Conservation (phyloP, 2,797 vertebrate species). For the Sebastolobus alascanus region DNA sequence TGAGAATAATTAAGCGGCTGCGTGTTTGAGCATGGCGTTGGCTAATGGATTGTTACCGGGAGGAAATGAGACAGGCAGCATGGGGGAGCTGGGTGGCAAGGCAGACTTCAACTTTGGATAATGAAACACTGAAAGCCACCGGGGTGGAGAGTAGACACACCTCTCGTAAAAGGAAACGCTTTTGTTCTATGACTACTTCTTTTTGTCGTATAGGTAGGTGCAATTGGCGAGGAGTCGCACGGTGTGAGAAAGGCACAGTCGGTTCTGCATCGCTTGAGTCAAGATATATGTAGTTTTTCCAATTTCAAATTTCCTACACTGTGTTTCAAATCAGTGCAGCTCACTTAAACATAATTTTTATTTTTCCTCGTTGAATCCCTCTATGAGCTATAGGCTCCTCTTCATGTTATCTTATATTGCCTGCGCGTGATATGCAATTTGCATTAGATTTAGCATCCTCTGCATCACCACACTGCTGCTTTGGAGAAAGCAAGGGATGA, state of each 20-base stretch:
- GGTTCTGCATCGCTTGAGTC: conserved; percentile 26
- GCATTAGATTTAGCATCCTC: conserved; percentile 43
- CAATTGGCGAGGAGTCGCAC: conserved; percentile 50
- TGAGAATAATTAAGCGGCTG: conserved; percentile 85
- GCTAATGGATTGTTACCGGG: conserved; percentile 84
- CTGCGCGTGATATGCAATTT: conserved; percentile 47
- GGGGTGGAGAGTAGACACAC: conserved; percentile 68
- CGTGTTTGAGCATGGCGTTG: conserved; percentile 79
- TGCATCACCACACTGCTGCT: conserved; percentile 53
- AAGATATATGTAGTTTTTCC: conserved; percentile 16
- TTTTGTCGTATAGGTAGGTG: conserved; percentile 65
- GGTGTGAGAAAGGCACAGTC: conserved; percentile 23
- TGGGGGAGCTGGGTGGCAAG: conserved; percentile 71
- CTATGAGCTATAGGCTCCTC: conserved; percentile 8
- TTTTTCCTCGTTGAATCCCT: conserved; percentile 15
- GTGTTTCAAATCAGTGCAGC: conserved; percentile 40
- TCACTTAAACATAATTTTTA: conserved; percentile 16
- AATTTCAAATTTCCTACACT: conserved; percentile 26
- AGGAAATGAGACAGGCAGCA: conserved; percentile 81
- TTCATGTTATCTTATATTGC: conserved; percentile 10
- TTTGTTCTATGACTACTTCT: conserved; percentile 72
- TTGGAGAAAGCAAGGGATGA: conserved; percentile 48
- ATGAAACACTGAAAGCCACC: conserved; percentile 76
- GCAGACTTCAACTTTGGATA: conserved; percentile 75
- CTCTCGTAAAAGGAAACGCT: conserved; percentile 70